Percentiles rank a stretch among this genome's conserved stretches.
These are phyloP conservation scores for Rhamphomyia laevipes DNA, from an alignment of 2,888 invertebrate genomes.

Conservation along the genomic window DNA sequence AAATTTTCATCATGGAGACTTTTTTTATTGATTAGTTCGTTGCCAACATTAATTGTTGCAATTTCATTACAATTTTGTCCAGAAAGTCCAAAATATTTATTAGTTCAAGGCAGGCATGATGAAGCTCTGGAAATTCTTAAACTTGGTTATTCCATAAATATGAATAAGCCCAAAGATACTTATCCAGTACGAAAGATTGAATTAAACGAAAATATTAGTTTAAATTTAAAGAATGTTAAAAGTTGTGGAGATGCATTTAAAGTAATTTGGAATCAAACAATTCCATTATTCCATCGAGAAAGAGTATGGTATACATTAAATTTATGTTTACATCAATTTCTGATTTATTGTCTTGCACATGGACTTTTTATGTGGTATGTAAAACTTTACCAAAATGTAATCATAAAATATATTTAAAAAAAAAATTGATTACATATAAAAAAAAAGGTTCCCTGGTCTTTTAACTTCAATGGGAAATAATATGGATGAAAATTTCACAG, in stretches of 20 bases:
- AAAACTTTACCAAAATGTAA: background rate
- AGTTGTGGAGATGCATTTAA: conserved; percentile 3
- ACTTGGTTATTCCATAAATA: conserved; percentile 53
- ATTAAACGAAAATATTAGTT: background rate
- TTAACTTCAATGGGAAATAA: conserved; percentile 16
- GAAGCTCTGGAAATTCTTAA: conserved; percentile 23
- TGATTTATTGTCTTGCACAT: conserved; percentile 8
- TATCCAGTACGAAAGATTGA: conserved; percentile 47
- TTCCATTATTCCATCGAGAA: conserved; percentile 6
- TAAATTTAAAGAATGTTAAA: conserved; percentile 6
- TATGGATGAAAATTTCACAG: conserved; percentile 35
- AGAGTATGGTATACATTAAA: conserved; percentile 7
- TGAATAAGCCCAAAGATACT: conserved; percentile 45
- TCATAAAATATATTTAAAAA: background rate
- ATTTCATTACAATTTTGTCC: conserved; percentile 45
- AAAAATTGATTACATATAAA: background rate
- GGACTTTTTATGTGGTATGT: conserved; percentile 13
- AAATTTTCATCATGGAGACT: conserved; percentile 50
- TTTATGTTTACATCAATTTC: conserved; percentile 6
- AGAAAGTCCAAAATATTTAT: conserved; percentile 20
- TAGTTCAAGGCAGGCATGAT: conserved; percentile 9
- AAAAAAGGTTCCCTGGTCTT: conserved; percentile 10
- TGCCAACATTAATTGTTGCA: conserved; percentile 53
- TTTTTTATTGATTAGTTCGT: conserved; percentile 40
- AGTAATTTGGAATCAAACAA: conserved; percentile 12